Conservation (phyloP, 2,797 vertebrate genomes). For the Erpetoichthys calabaricus region DNA sequence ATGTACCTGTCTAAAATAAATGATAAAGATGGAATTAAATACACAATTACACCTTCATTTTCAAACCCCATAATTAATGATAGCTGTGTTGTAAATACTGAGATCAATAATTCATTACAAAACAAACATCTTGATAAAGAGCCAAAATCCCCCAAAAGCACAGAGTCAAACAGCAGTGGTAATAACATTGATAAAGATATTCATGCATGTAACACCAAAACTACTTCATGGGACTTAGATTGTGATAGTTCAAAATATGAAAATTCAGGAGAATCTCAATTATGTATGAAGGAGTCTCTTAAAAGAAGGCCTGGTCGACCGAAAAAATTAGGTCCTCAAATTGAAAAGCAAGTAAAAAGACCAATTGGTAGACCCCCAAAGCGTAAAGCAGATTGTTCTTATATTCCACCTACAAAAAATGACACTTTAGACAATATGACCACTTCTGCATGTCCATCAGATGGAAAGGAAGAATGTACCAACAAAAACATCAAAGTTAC, state of each 20-base stretch:
- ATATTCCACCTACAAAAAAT: slow-evolving; percentile 22
- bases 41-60: slow-evolving; percentile 71
- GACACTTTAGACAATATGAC: slow-evolving; percentile 26
- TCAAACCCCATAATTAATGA: slow-evolving; percentile 38
- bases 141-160: slow-evolving; percentile 22
- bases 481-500: slow-evolving; percentile 83
- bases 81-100: slow-evolving; percentile 44
- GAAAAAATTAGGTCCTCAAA: slow-evolving; percentile 77
- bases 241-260: slow-evolving; percentile 26
- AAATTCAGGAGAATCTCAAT: slow-evolving; percentile 33
- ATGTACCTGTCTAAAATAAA: slow-evolving; percentile 86
- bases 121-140: slow-evolving; percentile 25
- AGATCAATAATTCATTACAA: slow-evolving; percentile 23
- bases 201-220: slow-evolving; percentile 2
- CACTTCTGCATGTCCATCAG: slow-evolving; percentile 20
- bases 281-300: slow-evolving; percentile 26
- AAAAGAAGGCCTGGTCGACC: slow-evolving; percentile 83
- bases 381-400: slow-evolving; percentile 41
- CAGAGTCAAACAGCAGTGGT: slow-evolving; percentile 31
- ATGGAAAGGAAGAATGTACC: slow-evolving; percentile 31
- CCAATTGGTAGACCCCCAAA: slow-evolving; percentile 86
- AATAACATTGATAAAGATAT: slow-evolving; percentile 25
- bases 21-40: slow-evolving; percentile 69
- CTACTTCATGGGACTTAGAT: slow-evolving; percentile 6
- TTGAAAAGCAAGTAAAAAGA: slow-evolving; percentile 73